These are phyloP conservation scores for Maccullochella peelii DNA, from an alignment of 2,113 vertebrate species.

Conservation along the genomic window DNA sequence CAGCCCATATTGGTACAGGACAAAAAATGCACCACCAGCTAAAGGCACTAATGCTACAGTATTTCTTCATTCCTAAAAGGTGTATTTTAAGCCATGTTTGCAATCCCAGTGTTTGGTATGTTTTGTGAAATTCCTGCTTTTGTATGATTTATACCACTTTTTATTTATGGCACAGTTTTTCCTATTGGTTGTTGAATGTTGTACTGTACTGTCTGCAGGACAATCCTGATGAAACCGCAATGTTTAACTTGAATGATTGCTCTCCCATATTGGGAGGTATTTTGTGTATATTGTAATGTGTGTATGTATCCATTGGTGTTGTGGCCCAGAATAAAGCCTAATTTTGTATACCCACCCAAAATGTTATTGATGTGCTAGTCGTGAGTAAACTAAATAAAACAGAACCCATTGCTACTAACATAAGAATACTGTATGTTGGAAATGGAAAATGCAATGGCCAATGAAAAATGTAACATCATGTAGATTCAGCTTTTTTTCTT, in stretches of 20 bases:
- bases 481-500: neutral
- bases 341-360: constrained; percentile 67
- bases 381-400: neutral
- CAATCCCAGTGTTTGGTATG: constrained; percentile 30
- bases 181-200: constrained; percentile 67
- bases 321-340: constrained; percentile 72
- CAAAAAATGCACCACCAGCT: constrained; percentile 45
- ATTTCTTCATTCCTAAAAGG: constrained; percentile 23
- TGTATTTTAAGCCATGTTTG: constrained; percentile 43
- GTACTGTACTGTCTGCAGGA: constrained; percentile 70
- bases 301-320: constrained; percentile 59
- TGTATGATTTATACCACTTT: constrained; percentile 45
- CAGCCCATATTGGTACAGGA: constrained; percentile 12
- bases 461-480: neutral
- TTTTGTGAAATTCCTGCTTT: constrained; percentile 42
- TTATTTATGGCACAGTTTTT: constrained; percentile 76
- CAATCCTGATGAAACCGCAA: constrained; percentile 68
- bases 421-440: neutral
- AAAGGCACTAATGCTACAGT: constrained; percentile 49
- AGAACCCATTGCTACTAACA: neutral
- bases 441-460: neutral
- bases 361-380: neutral
- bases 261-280: constrained; percentile 83
- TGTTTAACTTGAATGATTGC: constrained; percentile 72
- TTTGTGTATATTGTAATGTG: constrained; percentile 58